These are phyloP conservation scores for Syrrhaptes paradoxus DNA, from an alignment of 2,113 vertebrate species.

Conservation along the genomic window DNA sequence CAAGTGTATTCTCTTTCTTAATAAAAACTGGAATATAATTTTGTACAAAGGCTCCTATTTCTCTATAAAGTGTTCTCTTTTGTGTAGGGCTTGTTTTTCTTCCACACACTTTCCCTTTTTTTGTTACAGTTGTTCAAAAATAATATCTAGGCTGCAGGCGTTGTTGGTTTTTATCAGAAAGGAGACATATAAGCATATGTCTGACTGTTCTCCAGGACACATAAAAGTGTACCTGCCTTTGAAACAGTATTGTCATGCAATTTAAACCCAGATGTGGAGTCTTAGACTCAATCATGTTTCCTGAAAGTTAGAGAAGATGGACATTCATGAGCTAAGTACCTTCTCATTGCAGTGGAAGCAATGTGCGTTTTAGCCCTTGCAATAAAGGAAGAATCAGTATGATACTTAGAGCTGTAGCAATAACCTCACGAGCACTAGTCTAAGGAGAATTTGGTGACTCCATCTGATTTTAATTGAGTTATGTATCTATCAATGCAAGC, in stretches of 20 bases:
- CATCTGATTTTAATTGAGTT: not conserved
- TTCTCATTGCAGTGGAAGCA: not conserved
- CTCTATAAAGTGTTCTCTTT: not conserved
- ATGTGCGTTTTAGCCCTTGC: not conserved
- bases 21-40: not conserved
- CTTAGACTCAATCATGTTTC: not conserved
- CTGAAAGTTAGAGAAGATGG: not conserved
- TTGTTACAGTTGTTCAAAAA: not conserved
- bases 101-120: not conserved
- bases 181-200: not conserved
- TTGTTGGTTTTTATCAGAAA: not conserved
- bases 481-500: not conserved
- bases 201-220: not conserved
- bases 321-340: not conserved
- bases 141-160: not conserved
- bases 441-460: not conserved
- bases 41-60: not conserved
- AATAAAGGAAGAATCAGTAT: not conserved
- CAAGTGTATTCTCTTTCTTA: not conserved
- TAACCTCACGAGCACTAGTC: not conserved
- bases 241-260: not conserved
- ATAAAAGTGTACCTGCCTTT: not conserved
- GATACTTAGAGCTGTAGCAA: not conserved
- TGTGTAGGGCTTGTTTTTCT: not conserved
- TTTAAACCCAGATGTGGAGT: not conserved